Evolutionary conservation across 2,113 vertebrate genomes (phyloP).

Genomic region (Sylvia atricapilla): DNA sequence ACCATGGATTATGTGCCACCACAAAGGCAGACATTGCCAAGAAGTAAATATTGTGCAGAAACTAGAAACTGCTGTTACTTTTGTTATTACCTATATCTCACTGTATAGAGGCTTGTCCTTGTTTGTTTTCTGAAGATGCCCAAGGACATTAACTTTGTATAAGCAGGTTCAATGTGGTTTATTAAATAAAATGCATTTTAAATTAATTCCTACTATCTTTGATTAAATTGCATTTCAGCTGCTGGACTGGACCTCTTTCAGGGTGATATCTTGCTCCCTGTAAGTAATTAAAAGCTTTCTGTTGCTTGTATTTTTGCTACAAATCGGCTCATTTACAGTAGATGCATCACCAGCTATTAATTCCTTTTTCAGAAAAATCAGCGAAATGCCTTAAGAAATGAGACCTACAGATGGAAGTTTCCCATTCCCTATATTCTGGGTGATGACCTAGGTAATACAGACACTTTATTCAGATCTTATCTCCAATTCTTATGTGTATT

Average conservation of each 20-base stretch:
- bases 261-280: constrained; percentile 83
- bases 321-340: neutral
- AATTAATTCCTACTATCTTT: neutral
- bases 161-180: neutral
- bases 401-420: constrained; percentile 80
- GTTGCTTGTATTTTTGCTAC: neutral
- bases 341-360: neutral
- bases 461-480: neutral
- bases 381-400: constrained; percentile 77
- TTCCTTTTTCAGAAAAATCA: constrained; percentile 59
- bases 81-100: neutral
- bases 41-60: neutral
- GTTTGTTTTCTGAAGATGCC: neutral
- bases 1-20: neutral
- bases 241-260: constrained; percentile 81
- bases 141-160: neutral
- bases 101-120: neutral
- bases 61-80: neutral
- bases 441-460: constrained; percentile 82
- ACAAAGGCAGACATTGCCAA: neutral
- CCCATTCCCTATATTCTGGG: constrained; percentile 89
- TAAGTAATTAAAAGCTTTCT: constrained; percentile 55
- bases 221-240: constrained; percentile 62
- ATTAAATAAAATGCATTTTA: neutral
- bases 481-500: neutral